These are phyloP conservation scores for Lathamus discolor DNA, from an alignment of 2,113 vertebrate species.

Conservation along the genomic window DNA sequence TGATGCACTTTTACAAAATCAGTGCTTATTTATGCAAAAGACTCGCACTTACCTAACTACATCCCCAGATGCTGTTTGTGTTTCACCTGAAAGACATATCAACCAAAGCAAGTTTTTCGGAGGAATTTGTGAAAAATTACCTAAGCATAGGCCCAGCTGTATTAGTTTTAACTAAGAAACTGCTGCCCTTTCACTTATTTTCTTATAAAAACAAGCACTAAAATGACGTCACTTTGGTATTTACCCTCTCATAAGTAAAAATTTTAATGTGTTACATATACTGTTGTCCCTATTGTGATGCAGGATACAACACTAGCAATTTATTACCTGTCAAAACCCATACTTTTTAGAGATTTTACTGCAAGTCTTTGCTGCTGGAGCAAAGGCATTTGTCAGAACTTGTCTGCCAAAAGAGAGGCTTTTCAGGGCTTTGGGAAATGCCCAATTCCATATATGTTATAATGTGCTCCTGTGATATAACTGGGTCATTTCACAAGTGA, in stretches of 20 bases:
- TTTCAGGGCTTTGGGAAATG: neutral
- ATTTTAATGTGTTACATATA: fast-evolving
- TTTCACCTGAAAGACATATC: neutral
- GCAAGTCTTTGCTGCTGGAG: fast-evolving
- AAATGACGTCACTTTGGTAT: neutral
- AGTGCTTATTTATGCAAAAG: neutral
- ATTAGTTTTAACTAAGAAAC: neutral
- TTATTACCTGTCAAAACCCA: too few relatives aligned
- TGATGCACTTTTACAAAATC: neutral
- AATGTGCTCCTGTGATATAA: neutral
- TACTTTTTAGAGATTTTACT: neutral
- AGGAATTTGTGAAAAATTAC: neutral
- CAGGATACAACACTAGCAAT: too few relatives aligned
- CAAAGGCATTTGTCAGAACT: neutral
- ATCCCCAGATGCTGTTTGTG: neutral
- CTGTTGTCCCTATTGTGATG: neutral
- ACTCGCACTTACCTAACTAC: too few relatives aligned
- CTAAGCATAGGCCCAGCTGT: neutral
- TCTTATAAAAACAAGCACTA: neutral
- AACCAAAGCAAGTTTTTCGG: neutral
- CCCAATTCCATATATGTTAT: fast-evolving
- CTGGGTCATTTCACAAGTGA: neutral
- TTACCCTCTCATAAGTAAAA: neutral
- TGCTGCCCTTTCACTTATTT: neutral
- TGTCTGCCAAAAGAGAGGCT: neutral